Conservation (phyloP, 2,797 vertebrate species). For the Anomalospiza imberbis region DNA sequence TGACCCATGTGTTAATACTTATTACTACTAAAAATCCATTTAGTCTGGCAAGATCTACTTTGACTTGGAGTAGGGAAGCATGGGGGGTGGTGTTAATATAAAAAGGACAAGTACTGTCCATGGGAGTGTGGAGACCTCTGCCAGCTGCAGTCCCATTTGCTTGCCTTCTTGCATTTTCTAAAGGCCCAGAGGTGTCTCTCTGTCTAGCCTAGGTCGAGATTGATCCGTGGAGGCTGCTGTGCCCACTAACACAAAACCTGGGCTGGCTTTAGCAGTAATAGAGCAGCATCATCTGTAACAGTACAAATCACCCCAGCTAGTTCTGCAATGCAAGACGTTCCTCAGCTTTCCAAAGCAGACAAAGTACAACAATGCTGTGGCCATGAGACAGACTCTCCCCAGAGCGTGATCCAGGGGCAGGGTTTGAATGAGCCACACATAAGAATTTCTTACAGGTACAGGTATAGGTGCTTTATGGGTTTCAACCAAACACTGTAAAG, state of each 20-base stretch:
- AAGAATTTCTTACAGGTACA: neutral
- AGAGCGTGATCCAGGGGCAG: fast-evolving
- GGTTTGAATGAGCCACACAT: fast-evolving
- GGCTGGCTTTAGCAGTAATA: neutral
- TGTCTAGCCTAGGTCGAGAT: neutral
- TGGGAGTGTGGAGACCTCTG: neutral
- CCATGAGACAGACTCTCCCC: neutral
- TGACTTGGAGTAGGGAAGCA: neutral
- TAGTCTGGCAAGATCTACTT: neutral
- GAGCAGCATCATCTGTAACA: neutral
- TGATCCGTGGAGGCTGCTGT: neutral
- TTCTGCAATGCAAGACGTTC: neutral
- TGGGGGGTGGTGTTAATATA: neutral
- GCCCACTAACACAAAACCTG: neutral
- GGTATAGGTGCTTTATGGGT: neutral
- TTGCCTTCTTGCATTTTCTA: neutral
- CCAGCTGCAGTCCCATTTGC: neutral
- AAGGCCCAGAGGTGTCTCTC: neutral
- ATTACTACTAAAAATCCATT: neutral
- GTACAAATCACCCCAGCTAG: neutral
- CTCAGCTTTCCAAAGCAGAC: neutral
- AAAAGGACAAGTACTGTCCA: neutral
- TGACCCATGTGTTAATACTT: neutral
- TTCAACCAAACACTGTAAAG: neutral
- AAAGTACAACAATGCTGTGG: neutral